A percentile compares a stretch with the other conserved stretches of the same genome.
phyloP scores from a whole-genome alignment of 2,113 vertebrate genomes.

The Ia io region DNA sequence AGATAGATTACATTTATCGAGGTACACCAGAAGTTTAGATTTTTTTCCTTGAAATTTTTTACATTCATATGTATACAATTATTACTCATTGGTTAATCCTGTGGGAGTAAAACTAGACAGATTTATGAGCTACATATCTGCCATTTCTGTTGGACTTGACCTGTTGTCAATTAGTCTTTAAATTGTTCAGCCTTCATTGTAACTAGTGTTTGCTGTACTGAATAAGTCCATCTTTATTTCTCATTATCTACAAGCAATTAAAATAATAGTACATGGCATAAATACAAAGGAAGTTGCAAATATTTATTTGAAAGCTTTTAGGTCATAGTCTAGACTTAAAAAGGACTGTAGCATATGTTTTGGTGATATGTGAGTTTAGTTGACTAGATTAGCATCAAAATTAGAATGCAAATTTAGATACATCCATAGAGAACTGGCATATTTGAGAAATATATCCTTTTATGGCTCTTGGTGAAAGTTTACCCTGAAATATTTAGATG shows the following conservation, averaged over 20 bases:
- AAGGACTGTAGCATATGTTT: background rate
- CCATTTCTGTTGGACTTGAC: background rate
- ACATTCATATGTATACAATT: background rate
- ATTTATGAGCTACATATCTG: background rate
- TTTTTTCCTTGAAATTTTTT: background rate
- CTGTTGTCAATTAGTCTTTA: background rate
- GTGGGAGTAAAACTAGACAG: background rate
- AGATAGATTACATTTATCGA: background rate
- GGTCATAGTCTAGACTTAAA: background rate
- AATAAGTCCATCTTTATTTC: background rate
- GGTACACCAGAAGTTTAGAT: background rate
- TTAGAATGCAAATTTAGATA: background rate
- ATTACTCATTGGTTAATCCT: background rate
- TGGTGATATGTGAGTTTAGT: background rate
- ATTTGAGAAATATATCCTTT: background rate
- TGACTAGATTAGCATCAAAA: background rate
- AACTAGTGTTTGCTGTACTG: background rate
- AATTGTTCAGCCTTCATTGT: background rate
- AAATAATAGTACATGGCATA: background rate
- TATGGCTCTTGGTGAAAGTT: background rate
- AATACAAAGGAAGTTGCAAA: background rate
- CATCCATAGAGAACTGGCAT: background rate
- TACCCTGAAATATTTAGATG: slow-evolving; percentile 8
- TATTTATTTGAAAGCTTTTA: background rate
- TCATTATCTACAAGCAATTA: background rate